A percentile compares a stretch with the other conserved stretches of the same genome.
Conservation (phyloP, 2,113 vertebrate species). For the Passer montanus region DNA sequence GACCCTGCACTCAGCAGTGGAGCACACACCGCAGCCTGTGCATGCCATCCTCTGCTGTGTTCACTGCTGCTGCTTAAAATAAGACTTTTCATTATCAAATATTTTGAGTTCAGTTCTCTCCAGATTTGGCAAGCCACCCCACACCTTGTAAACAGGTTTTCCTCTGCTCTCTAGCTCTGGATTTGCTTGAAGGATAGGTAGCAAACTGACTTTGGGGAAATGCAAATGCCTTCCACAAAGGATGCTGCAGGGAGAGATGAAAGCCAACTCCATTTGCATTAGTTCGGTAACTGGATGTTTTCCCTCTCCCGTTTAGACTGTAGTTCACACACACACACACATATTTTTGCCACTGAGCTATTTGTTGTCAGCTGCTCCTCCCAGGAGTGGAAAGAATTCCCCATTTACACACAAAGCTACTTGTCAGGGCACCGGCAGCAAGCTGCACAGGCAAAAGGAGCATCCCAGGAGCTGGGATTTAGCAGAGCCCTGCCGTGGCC, state of each 20-base stretch:
- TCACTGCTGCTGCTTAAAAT: background rate
- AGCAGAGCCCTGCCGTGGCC: background rate
- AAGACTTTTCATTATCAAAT: background rate
- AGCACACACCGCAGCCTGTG: background rate
- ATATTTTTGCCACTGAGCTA: background rate
- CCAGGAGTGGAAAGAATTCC: background rate
- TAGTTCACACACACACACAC: background rate
- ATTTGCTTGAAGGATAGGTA: constrained; percentile 21
- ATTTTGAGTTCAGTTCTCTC: background rate
- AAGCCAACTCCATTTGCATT: constrained; percentile 56
- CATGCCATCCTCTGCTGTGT: background rate
- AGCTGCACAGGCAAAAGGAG: background rate
- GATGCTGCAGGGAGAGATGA: constrained; percentile 57
- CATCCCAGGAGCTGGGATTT: background rate
- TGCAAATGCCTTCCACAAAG: constrained; percentile 52
- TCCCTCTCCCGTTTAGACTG: background rate
- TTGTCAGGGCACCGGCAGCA: background rate
- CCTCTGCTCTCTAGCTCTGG: background rate
- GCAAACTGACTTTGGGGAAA: constrained; percentile 35
- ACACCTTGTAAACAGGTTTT: background rate
- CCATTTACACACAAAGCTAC: background rate
- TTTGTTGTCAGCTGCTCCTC: constrained; percentile 1
- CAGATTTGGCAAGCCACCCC: background rate
- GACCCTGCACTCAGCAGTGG: background rate
- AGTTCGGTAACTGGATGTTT: constrained; percentile 53